Base-by-base conservation (phyloP, 2,888 invertebrate species). In the Cancer borealis region DNA sequence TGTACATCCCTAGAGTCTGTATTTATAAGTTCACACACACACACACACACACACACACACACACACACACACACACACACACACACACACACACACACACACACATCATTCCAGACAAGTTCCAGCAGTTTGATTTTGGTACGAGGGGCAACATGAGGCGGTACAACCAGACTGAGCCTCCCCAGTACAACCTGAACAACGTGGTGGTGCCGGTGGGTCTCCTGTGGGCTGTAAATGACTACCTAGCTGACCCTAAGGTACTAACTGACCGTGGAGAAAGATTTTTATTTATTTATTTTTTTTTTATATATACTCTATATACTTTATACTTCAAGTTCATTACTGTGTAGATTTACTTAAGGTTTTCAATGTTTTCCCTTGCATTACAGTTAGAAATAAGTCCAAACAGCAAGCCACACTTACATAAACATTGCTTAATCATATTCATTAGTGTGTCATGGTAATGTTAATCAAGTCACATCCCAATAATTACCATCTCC, bases 191-290 rank as follows among this genome's bases (percentile, higher is more conserved):
- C 88, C 94, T 95, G 14, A 90, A 60, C 6, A 84, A 54, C 17
- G 93, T 95, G 45, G 93, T 46, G 4, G 95, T 73, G 21, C 95
- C 95, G 5, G 93, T 95, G 39, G 93, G 93, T 6, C 88, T 95
- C 4, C 91, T 95, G 17, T 95, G 93, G 95, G 93, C 92, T 0
- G 45, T 90, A 12, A 95, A 95, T 45, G 95, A 95, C 92, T 94
- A 89, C 46, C 47, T 95, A 79, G 95, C 95, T 14, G 95, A 95
- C 46, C 91, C 92, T 14, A 88, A 90, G 90, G 95, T 95, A 60
- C 14, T 89, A 47, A 30, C 39, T 39, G 39, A 2, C 39, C 39
- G 39, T 39, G 39, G 39, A 39, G 39, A n/a, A n/a, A n/a, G n/a
- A n/a, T n/a, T n/a, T n/a, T n/a, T n/a, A 30, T 88, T 30, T 10